Evolutionary conservation across 1,140 invertebrate genomes (phyloP).

Genomic region (Trachelipus rathkii): DNA sequence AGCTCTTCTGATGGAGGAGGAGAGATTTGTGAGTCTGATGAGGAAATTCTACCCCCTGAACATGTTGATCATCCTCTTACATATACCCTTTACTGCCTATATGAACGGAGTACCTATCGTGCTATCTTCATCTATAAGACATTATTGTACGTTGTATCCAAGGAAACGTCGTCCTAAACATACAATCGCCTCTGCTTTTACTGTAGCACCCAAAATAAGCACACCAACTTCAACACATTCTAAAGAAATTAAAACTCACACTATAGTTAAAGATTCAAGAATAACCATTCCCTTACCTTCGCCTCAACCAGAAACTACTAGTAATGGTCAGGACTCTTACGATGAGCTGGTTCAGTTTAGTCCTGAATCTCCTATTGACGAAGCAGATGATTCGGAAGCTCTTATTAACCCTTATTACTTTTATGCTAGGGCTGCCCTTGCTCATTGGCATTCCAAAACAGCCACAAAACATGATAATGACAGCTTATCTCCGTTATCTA

Average conservation of each 20-base stretch:
- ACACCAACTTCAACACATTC: constrained; percentile 29
- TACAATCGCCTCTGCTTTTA: constrained; percentile 34
- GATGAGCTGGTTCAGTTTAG: constrained; percentile 36
- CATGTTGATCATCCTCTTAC: constrained; percentile 27
- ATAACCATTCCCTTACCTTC: constrained; percentile 20
- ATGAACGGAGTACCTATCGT: constrained; percentile 23
- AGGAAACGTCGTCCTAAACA: constrained; percentile 7
- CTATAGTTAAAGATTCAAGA: constrained; percentile 14
- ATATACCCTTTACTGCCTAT: constrained; percentile 31
- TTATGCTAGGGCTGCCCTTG: constrained; percentile 40
- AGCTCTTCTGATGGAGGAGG: background rate
- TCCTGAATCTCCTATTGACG: constrained; percentile 35
- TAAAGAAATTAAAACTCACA: background rate
- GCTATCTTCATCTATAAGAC: constrained; percentile 5
- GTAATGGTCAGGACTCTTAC: constrained; percentile 32
- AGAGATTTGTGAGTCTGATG: background rate
- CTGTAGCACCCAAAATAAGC: constrained; percentile 35
- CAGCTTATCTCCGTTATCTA: background rate
- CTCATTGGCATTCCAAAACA: constrained; percentile 35
- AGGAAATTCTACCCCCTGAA: background rate
- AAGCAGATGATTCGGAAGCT: constrained; percentile 38
- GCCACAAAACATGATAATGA: constrained; percentile 24
- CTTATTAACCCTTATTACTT: constrained; percentile 42
- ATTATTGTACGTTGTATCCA: constrained; percentile 1
- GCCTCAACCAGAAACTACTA: constrained; percentile 33